Evolutionary conservation across 2,113 vertebrate genomes (phyloP).

Genomic region (Noturus placidus): DNA sequence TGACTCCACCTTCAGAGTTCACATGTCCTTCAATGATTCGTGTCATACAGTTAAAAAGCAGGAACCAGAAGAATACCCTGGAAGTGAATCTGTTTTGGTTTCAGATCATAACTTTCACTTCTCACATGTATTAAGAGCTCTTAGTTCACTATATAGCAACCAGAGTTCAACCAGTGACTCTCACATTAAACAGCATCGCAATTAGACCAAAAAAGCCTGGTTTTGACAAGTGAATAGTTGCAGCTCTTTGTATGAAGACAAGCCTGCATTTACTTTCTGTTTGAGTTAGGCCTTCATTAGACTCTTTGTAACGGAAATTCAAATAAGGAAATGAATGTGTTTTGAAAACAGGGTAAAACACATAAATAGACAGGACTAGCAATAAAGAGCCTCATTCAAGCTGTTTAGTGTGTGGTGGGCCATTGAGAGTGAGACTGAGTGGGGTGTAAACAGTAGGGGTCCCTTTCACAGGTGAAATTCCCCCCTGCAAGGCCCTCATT

Average conservation of each 20-base stretch:
- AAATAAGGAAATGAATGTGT: conserved; percentile 55
- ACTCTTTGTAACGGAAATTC: conserved; percentile 39
- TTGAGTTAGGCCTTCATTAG: conserved; percentile 48
- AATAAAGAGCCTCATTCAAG: conserved; percentile 53
- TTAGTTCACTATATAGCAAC: conserved; percentile 7
- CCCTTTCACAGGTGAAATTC: conserved; percentile 76
- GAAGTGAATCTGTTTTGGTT: conserved; percentile 47
- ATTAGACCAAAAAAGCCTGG: conserved; percentile 34
- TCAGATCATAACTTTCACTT: conserved; percentile 35
- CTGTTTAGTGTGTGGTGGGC: conserved; percentile 51
- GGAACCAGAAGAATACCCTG: conserved; percentile 50
- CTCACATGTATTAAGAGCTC: conserved; percentile 20
- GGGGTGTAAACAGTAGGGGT: conserved; percentile 69
- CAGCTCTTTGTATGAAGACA: conserved; percentile 42
- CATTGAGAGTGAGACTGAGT: conserved; percentile 67
- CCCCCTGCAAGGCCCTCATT: conserved; percentile 71
- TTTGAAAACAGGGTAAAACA: conserved; percentile 57
- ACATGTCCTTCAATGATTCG: not conserved
- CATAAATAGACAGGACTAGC: conserved; percentile 41
- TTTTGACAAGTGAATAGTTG: conserved; percentile 42
- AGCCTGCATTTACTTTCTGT: conserved; percentile 44
- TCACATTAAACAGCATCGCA: conserved; percentile 13
- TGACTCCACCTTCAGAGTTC: not conserved
- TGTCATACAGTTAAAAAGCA: not conserved
- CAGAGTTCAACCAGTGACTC: conserved; percentile 13